phyloP scores from a whole-genome alignment of 2,888 invertebrate genomes.

The Phorcus lineatus region DNA sequence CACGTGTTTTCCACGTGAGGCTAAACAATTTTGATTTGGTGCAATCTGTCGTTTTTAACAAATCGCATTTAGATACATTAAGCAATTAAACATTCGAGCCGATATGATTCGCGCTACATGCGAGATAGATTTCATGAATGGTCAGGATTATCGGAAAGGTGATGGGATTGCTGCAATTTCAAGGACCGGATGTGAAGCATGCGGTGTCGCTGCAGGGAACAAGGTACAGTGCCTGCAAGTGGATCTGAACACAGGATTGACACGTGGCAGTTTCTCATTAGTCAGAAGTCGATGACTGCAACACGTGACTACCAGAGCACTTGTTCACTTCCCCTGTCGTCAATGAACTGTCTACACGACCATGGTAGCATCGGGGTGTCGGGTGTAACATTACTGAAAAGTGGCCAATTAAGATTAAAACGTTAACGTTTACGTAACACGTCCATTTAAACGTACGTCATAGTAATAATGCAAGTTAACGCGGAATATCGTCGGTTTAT shows the following conservation, averaged over 20 bases:
- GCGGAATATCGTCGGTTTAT: too few species aligned
- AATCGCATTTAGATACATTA: conserved; percentile 14
- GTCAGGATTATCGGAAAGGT: neutral
- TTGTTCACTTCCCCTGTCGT: too few species aligned
- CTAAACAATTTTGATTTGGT: neutral
- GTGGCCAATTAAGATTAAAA: too few species aligned
- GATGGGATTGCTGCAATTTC: neutral
- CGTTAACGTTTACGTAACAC: too few species aligned
- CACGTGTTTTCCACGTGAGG: conserved; percentile 15
- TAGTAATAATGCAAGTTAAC: too few species aligned
- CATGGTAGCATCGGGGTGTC: too few species aligned
- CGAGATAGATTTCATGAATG: neutral
- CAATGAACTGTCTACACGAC: too few species aligned
- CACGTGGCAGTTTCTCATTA: conserved; percentile 13
- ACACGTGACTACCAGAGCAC: too few species aligned
- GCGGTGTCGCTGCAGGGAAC: conserved; percentile 2
- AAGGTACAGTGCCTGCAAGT: neutral
- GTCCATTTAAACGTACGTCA: too few species aligned
- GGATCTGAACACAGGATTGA: neutral
- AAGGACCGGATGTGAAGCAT: neutral
- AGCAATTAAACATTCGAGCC: neutral
- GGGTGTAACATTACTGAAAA: too few species aligned
- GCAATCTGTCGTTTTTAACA: conserved; percentile 12
- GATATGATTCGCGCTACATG: neutral
- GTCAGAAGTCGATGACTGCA: neutral